Base-by-base conservation (phyloP, 2,113 vertebrate genomes). In the Naja naja region DNA sequence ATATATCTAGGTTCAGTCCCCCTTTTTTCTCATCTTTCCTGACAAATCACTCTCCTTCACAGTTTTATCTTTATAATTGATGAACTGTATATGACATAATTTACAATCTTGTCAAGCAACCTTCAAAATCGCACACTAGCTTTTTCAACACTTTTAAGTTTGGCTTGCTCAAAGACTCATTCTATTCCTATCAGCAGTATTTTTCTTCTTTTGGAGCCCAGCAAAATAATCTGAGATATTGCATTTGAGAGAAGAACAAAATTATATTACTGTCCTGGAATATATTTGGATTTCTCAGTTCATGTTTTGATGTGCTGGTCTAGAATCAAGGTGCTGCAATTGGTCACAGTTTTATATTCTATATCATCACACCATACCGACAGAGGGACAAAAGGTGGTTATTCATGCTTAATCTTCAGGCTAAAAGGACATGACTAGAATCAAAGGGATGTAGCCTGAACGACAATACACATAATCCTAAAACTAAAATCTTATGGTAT, bases 1-100 rank as follows among this genome's bases (percentile, higher is more conserved):
- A 95, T 96, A 97, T 95, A 97, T 95, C 95, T 95, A 95, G 93
- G 90, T 95, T 95, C 94, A 86, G 90, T 91, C 92, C 91, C 94
- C 94, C 94, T 93, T 81, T 94, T 91, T 94, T 90, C 94, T 96
- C 93, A 93, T 95, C 95, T 97, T 95, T 96, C 94, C 95, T 95
- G 95, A 97, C 95, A 96, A 97, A 95, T 69, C 93, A 95, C 90
- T 97, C 94, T 95, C 92, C 94, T 96, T 96, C 93, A 94, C 90
- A 94, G 87, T 85, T 94, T 96, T 96, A 94, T 95, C 93, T 94
- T n/a, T 95, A 93, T 94, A 96, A 97, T 94, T 94, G 91, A 95
- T 94, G 93, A 96, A 89, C 92, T 90, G 58, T 93, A 87, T 58
- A 30, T 55, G 89, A 94, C 74, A 95, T 96, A 90, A 95, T 96